A percentile compares a stretch with the other conserved stretches of the same genome.
Conservation (phyloP, 2,113 vertebrate species). For the Talpa occidentalis region DNA sequence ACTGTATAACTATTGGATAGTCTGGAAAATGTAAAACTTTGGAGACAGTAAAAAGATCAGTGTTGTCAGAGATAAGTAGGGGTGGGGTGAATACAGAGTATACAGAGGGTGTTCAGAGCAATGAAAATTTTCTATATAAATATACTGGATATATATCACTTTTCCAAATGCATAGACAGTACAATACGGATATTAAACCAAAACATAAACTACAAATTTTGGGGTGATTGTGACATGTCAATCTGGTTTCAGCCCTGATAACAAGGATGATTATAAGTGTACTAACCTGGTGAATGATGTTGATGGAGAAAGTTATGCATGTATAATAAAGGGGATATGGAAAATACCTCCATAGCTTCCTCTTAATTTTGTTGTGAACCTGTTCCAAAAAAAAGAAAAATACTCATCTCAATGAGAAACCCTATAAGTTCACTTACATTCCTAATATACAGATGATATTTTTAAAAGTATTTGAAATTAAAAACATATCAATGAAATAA, state of each 20-base stretch:
- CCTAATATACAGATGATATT: not conserved
- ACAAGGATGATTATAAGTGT: not conserved
- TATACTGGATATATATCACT: not conserved
- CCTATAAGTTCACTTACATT: not conserved
- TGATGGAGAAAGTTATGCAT: not conserved
- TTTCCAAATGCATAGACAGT: not conserved
- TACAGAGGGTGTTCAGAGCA: not conserved
- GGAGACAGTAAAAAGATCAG: not conserved
- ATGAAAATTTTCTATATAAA: not conserved
- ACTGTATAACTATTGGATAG: not conserved
- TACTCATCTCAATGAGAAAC: not conserved
- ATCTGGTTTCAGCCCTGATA: not conserved
- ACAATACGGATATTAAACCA: not conserved
- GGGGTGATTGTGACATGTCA: not conserved
- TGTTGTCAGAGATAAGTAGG: not conserved
- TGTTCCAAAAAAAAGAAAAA: not conserved
- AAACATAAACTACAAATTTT: not conserved
- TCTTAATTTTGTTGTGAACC: constrained; percentile 7
- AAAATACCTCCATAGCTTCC: not conserved
- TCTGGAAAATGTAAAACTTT: not conserved
- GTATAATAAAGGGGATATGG: too few species aligned
- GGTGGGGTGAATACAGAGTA: not conserved
- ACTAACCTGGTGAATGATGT: not conserved
- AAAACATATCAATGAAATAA: not conserved
- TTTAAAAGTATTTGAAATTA: not conserved